Evolutionary conservation across 2,113 vertebrate species (phyloP).

Genomic region (Scomber japonicus): DNA sequence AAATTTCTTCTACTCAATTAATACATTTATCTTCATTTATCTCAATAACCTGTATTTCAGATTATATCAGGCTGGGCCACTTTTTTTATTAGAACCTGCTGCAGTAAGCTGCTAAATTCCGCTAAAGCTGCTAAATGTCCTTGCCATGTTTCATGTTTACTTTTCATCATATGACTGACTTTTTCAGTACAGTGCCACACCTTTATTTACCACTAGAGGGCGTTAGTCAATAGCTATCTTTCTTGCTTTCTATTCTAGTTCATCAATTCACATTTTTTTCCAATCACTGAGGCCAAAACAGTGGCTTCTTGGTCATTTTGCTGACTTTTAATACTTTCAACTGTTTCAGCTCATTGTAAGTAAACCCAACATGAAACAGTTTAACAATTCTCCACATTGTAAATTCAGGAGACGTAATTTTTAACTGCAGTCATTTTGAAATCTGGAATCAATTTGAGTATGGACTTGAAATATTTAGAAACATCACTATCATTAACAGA

Average conservation of each 20-base stretch:
- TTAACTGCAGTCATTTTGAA: background rate
- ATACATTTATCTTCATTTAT: background rate
- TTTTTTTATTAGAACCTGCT: background rate
- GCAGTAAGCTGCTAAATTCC: background rate
- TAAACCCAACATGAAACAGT: constrained; percentile 2
- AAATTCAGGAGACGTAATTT: background rate
- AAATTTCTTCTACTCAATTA: background rate
- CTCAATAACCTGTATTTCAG: background rate
- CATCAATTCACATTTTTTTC: background rate
- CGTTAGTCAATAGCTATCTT: background rate
- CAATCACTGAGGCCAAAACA: background rate
- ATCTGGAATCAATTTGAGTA: too few species aligned
- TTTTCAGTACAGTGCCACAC: background rate
- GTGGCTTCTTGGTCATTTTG: background rate
- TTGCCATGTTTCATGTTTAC: too few species aligned
- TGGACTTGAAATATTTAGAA: background rate
- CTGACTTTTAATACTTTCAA: background rate
- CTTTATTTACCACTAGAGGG: constrained; percentile 57
- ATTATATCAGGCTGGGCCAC: background rate
- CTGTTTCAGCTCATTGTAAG: constrained; percentile 3
- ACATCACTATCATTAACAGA: background rate
- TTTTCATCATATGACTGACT: too few species aligned
- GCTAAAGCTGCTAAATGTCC: too few species aligned
- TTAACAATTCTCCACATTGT: background rate
- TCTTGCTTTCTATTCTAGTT: background rate